Conservation (phyloP, 2,113 vertebrate genomes). For the Paratilapia polleni region DNA sequence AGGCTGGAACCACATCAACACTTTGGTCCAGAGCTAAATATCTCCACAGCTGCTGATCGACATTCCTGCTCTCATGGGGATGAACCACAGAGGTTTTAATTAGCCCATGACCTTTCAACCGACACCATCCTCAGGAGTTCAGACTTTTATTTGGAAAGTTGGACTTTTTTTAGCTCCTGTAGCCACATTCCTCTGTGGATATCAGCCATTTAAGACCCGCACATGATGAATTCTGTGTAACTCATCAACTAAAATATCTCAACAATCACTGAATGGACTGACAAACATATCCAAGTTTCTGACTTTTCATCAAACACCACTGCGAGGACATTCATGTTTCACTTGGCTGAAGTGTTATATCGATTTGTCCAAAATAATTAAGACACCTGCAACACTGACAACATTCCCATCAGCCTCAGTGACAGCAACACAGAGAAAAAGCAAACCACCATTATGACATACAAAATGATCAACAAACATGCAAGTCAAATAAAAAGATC, state of each 20-base stretch:
- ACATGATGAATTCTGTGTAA: fast-evolving
- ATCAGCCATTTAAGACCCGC: neutral
- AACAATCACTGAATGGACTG: neutral
- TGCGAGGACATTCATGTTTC: too few relatives aligned
- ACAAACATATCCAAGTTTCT: neutral
- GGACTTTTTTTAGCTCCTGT: neutral
- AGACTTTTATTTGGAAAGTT: neutral
- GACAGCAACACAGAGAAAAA: too few relatives aligned
- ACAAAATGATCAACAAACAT: too few relatives aligned
- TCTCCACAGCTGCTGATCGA: neutral
- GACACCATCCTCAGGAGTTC: neutral
- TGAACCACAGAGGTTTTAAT: neutral
- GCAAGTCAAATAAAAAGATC: too few relatives aligned
- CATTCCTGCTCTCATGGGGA: neutral
- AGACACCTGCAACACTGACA: too few relatives aligned
- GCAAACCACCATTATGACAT: too few relatives aligned
- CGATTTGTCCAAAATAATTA: too few relatives aligned
- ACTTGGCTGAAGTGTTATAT: too few relatives aligned
- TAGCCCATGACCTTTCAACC: neutral
- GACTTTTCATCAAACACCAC: too few relatives aligned
- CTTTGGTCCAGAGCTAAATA: neutral
- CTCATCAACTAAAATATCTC: neutral
- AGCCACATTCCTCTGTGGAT: neutral
- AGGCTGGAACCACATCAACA: neutral
- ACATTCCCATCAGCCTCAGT: too few relatives aligned